Conservation (phyloP, 2,888 invertebrate species). For the Cephus pygmeus region DNA sequence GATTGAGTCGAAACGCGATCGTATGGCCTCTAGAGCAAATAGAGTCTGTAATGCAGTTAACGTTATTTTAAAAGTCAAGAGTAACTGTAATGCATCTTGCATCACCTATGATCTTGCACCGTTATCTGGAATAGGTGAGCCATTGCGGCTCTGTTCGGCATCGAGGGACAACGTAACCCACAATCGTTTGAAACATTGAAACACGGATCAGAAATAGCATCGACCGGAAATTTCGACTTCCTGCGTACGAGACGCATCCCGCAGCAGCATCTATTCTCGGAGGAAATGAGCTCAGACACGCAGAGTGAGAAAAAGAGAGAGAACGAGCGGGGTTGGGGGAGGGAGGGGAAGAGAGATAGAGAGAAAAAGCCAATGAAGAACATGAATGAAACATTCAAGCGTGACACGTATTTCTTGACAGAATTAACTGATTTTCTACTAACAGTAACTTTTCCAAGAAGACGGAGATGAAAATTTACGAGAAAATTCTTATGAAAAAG, state of each 20-base stretch:
- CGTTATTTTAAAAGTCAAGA: conserved; percentile 12
- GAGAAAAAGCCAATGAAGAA: neutral
- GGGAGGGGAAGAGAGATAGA: no score
- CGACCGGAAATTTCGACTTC: conserved; percentile 32
- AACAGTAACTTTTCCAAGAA: neutral
- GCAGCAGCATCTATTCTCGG: conserved; percentile 31
- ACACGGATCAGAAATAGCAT: conserved; percentile 28
- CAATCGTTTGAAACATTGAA: conserved; percentile 1
- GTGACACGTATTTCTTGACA: neutral
- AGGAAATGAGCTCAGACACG: conserved; percentile 5
- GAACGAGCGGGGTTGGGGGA: no score
- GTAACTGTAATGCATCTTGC: conserved; percentile 59
- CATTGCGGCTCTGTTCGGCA: conserved; percentile 32
- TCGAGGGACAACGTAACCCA: conserved; percentile 22
- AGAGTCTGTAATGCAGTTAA: neutral
- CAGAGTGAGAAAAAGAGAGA: neutral
- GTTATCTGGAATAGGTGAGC: conserved; percentile 45
- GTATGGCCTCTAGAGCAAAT: neutral
- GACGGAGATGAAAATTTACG: neutral
- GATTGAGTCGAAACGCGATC: neutral
- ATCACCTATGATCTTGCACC: conserved; percentile 60
- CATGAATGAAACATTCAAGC: neutral
- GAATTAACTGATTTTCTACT: neutral
- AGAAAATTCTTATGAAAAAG: neutral
- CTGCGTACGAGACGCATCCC: conserved; percentile 27